phyloP scores from a whole-genome alignment of 2,888 invertebrate genomes.

The Melipona beecheii region DNA sequence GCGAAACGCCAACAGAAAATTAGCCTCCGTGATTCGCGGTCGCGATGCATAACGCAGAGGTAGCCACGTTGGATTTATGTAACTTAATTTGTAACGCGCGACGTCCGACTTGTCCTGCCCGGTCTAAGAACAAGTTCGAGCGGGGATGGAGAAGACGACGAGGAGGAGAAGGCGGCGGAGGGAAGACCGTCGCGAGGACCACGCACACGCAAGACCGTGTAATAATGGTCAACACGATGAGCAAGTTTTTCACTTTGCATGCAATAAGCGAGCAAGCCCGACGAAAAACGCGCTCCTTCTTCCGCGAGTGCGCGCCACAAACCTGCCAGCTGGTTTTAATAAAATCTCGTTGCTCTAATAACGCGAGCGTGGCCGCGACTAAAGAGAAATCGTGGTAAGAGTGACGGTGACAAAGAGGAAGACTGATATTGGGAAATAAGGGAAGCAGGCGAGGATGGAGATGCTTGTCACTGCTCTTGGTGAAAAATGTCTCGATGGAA shows the following conservation, averaged over 20 bases:
- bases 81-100: constrained; percentile 71
- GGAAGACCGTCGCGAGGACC: constrained; percentile 12
- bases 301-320: constrained; percentile 2
- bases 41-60: constrained; percentile 58
- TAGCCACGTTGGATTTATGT: constrained; percentile 66
- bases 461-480: not conserved
- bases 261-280: constrained; percentile 53
- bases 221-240: constrained; percentile 71
- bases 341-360: constrained; percentile 69
- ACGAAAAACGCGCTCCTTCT: constrained; percentile 47
- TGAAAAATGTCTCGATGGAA: not conserved
- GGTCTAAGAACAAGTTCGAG: constrained; percentile 29
- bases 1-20: constrained; percentile 33
- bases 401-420: not conserved
- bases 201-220: constrained; percentile 36
- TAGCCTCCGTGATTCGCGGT: constrained; percentile 56
- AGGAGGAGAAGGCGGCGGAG: not conserved
- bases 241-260: constrained; percentile 73
- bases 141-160: not conserved
- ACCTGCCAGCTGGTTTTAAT: constrained; percentile 57
- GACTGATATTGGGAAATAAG: not conserved
- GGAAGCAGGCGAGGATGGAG: not conserved
- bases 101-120: constrained; percentile 33
- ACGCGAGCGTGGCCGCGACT: constrained; percentile 33
- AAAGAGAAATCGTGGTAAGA: not conserved